Base-by-base conservation (phyloP, 2,113 vertebrate genomes). In the Nanorana parkeri region DNA sequence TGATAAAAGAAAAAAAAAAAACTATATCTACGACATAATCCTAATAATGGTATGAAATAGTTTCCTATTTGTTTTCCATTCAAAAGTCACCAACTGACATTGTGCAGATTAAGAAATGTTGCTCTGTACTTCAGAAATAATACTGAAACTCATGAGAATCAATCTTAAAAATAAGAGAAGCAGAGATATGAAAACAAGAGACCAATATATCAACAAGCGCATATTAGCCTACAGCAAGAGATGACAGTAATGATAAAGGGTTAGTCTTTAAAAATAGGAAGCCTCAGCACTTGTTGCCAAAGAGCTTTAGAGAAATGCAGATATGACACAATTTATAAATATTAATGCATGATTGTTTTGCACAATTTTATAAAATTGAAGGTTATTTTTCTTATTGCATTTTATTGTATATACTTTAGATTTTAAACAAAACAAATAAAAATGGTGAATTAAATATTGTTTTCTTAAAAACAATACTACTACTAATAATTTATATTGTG, bases 1-100 rank as follows among this genome's bases (percentile, higher is more conserved):
- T 84, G 29, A 89, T 89, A 89, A 82, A 36, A 36, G 32, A 4
- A 4, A 36, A 36, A 36, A 36, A 36, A 74, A 81, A 79, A 68
- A 61, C 78, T 80, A 80, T 58, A 84, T 72, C 29, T 85, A 76
- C 15, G 83, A 60, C 66, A 78, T 28, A 67, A 47, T 69, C 78
- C 72, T 79, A 51, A 61, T 87, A 76, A 86, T 77, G 28, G 17
- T 10, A 17, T 68, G 86, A 85, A 85, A 67, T 56, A 77, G 76
- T 8, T 71, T 5, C 15, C 83, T 85, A 69, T 71, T 78, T 85
- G 72, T 86, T 83, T 86, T 19, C 72, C 74, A 79, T 4, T 80
- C 28, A 85, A 23, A 47, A 28, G 41, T 82, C 83, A 80, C 79
- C 72, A 84, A 51, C 82, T 68, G 73, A 85, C 32, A 85, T 58